Evolutionary conservation across 2,113 vertebrate species (phyloP).

Genomic region (Aptenodytes forsteri): DNA sequence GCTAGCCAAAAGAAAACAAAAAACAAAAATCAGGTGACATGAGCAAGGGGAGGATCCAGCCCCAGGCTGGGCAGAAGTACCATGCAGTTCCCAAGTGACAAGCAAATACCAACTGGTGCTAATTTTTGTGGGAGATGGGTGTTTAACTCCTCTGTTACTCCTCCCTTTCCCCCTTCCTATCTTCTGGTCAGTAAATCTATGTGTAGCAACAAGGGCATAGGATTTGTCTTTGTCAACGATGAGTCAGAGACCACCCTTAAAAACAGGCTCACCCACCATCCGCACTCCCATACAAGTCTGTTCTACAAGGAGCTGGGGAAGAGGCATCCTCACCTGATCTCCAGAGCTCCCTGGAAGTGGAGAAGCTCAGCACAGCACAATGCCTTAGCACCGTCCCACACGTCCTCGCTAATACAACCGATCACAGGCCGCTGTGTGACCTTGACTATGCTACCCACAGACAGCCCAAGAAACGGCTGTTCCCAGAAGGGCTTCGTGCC

Average conservation of each 20-base stretch:
- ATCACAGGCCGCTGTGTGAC: background rate
- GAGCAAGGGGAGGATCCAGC: background rate
- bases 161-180: background rate
- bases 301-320: background rate
- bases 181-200: background rate
- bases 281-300: rapidly evolving
- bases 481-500: background rate
- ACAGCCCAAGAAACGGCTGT: background rate
- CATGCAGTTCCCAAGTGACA: background rate
- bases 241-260: background rate
- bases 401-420: background rate
- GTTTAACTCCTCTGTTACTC: background rate
- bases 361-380: background rate
- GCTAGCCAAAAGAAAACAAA: background rate
- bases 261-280: background rate
- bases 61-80: background rate
- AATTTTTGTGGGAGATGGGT: background rate
- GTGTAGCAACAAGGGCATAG: background rate
- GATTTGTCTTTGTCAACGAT: background rate
- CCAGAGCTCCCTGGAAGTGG: background rate
- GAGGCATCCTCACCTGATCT: background rate
- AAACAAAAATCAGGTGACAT: background rate
- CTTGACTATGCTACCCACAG: background rate
- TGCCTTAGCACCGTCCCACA: background rate
- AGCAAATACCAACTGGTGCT: background rate